A percentile compares a stretch with the other conserved stretches of the same genome.
phyloP scores from a whole-genome alignment of 2,113 vertebrate genomes.

The Pachycephala philippinensis region DNA sequence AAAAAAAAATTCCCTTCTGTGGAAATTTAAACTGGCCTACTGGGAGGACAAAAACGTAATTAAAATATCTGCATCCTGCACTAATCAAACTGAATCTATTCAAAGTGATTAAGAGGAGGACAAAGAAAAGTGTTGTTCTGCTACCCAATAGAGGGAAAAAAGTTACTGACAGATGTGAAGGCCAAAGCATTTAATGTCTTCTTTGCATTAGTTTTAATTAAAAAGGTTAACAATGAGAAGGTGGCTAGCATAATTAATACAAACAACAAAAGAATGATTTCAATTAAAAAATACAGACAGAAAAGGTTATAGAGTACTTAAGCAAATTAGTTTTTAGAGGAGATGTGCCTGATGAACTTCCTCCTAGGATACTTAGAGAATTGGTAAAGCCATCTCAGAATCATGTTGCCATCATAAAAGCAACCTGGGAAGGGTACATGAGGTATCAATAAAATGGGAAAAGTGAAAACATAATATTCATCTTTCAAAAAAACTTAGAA shows the following conservation, averaged over 20 bases:
- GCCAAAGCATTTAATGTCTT: not conserved
- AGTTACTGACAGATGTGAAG: not conserved
- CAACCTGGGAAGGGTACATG: not conserved
- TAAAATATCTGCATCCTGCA: not conserved
- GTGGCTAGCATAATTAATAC: not conserved
- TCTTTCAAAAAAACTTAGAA: not conserved
- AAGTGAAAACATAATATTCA: not conserved
- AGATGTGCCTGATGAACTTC: not conserved
- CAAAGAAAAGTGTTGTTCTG: not conserved
- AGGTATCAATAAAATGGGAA: not conserved
- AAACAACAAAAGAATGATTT: not conserved
- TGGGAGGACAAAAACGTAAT: not conserved
- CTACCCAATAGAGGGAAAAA: not conserved
- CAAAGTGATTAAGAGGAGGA: not conserved
- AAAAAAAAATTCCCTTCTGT: not conserved
- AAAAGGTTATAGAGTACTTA: constrained; percentile 11
- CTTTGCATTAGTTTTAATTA: constrained; percentile 18
- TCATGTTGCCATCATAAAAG: not conserved
- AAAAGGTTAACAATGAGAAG: constrained; percentile 10
- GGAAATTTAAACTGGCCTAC: not conserved
- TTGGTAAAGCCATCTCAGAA: not conserved
- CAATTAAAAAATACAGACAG: not conserved
- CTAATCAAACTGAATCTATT: not conserved
- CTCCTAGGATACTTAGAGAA: not conserved
- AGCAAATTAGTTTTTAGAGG: constrained; percentile 34